A percentile compares a stretch with the other conserved stretches of the same genome.
Conservation (phyloP, 2,888 invertebrate species). For the Troilus luridus region DNA sequence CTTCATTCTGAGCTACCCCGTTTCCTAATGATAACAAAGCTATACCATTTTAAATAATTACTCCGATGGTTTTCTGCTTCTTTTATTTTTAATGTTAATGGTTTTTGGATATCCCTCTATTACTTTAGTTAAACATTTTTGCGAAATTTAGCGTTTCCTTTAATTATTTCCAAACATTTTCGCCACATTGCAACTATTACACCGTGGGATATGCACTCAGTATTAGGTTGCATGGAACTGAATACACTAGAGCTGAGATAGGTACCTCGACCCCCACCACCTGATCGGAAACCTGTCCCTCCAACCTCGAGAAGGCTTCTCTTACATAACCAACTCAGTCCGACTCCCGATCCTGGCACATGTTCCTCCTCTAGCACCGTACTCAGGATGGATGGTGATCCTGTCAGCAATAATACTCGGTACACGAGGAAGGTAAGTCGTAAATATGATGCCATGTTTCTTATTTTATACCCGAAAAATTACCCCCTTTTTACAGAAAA, state of each 20-base stretch:
- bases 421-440: background rate
- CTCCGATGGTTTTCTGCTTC: too few relatives aligned
- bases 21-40: too few relatives aligned
- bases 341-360: background rate
- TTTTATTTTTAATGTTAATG: too few relatives aligned
- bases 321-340: constrained; percentile 24
- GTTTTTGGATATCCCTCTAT: too few relatives aligned
- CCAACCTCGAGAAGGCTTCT: background rate
- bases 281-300: background rate
- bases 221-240: background rate
- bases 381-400: background rate
- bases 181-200: too few relatives aligned
- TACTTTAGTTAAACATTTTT: too few relatives aligned
- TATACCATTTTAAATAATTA: too few relatives aligned
- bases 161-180: too few relatives aligned
- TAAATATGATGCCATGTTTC: background rate
- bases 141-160: too few relatives aligned
- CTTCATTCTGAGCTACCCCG: too few relatives aligned
- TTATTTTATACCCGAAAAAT: too few relatives aligned
- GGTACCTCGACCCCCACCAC: background rate
- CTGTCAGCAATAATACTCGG: background rate
- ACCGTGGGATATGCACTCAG: background rate
- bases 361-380: background rate
- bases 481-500: background rate
- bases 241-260: background rate